phyloP scores from a whole-genome alignment of 1,140 invertebrate genomes.

The Carcinoscorpius rotundicauda region DNA sequence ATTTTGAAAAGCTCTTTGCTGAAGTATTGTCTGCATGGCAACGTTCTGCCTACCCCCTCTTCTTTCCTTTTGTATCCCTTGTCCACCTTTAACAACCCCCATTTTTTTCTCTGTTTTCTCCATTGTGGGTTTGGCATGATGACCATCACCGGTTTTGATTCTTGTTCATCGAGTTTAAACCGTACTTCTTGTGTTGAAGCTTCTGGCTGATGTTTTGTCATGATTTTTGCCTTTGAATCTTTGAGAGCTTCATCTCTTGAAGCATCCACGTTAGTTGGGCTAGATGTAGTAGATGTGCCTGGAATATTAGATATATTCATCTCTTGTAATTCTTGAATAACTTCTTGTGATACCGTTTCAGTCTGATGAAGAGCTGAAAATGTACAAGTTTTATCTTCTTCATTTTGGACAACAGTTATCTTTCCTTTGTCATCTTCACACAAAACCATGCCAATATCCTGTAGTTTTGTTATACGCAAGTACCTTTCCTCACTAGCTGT shows the following conservation, averaged over 20 bases:
- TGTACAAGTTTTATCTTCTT: background rate
- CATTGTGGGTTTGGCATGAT: background rate
- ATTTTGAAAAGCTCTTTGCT: background rate
- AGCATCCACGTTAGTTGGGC: too few relatives aligned
- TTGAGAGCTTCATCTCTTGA: background rate
- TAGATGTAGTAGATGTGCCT: background rate
- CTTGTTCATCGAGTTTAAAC: conserved; percentile 17
- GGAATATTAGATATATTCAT: conserved; percentile 10
- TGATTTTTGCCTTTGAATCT: background rate
- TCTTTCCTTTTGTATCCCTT: conserved; percentile 6
- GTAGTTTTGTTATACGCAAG: conserved; percentile 9
- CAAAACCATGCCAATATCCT: conserved; percentile 11
- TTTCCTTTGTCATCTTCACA: conserved; percentile 7
- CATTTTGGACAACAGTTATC: conserved; percentile 5
- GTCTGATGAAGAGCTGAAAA: conserved; percentile 16
- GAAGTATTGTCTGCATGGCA: conserved; percentile 20
- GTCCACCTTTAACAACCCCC: background rate
- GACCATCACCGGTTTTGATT: background rate
- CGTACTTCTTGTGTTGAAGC: conserved; percentile 12
- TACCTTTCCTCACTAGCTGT: conserved; percentile 11
- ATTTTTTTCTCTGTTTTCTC: background rate
- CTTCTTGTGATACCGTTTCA: conserved; percentile 14
- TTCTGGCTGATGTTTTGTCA: background rate
- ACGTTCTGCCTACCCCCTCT: conserved; percentile 18
- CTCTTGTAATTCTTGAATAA: conserved; percentile 17